Evolutionary conservation across 2,888 invertebrate species (phyloP).

Genomic region (Empis stercorea): DNA sequence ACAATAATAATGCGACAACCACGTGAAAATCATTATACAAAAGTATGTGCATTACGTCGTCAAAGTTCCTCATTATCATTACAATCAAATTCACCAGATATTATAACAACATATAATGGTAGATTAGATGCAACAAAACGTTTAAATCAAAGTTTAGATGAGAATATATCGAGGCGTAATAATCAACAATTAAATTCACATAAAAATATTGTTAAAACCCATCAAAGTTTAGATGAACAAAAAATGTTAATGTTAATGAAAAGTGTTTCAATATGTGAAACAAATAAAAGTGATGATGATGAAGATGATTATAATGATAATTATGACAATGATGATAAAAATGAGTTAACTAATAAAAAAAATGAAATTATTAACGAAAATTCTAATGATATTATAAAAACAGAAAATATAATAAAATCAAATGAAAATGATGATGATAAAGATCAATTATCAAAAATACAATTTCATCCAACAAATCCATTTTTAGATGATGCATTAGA

Average conservation of each 20-base stretch:
- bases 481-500: constrained; percentile 25
- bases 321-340: background rate
- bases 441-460: constrained; percentile 11
- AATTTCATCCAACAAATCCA: constrained; percentile 33
- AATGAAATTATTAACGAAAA: background rate
- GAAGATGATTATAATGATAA: background rate
- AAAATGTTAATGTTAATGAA: constrained; percentile 32
- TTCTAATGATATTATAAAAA: background rate
- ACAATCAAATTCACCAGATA: constrained; percentile 35
- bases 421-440: constrained; percentile 5
- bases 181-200: constrained; percentile 26
- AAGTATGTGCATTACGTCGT: constrained; percentile 74
- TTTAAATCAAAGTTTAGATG: constrained; percentile 65
- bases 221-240: constrained; percentile 56
- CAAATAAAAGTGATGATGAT: background rate
- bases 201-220: constrained; percentile 45
- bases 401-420: background rate
- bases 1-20: constrained; percentile 47
- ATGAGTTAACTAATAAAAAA: too few species aligned
- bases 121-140: constrained; percentile 46
- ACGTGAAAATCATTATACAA: constrained; percentile 76
- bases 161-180: constrained; percentile 40
- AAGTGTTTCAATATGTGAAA: constrained; percentile 9
- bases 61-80: constrained; percentile 73
- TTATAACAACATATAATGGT: constrained; percentile 12